A percentile compares a stretch with the other conserved stretches of the same genome.
Evolutionary conservation across 2,888 invertebrate species (phyloP).

Genomic region (Didymodactylos carnosus): DNA sequence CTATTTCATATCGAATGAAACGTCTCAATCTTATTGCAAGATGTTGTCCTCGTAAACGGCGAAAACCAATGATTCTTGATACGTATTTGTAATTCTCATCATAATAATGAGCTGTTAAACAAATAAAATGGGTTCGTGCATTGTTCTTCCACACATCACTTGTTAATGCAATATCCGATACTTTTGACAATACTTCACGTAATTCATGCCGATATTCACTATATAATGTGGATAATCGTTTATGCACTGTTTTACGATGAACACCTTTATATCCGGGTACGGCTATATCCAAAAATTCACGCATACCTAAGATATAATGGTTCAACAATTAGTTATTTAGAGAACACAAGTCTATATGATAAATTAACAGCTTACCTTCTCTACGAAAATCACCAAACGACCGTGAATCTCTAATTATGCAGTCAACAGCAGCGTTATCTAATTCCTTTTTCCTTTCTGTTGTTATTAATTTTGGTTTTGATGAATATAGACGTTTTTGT

Average conservation of each 20-base stretch:
- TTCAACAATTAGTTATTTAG: too few relatives aligned
- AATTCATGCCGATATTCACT: background rate
- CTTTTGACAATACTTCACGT: background rate
- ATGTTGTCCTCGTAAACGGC: background rate
- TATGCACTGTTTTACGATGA: background rate
- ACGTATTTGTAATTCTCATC: background rate
- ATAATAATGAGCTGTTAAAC: background rate
- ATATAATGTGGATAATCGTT: background rate
- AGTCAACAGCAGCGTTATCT: background rate
- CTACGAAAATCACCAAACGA: background rate
- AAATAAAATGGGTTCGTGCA: background rate
- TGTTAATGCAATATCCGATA: background rate
- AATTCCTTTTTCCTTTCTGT: background rate
- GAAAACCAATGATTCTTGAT: background rate
- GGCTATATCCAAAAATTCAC: background rate
- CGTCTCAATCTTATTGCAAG: background rate
- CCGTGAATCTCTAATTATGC: background rate
- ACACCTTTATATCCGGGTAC: background rate
- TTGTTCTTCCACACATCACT: background rate
- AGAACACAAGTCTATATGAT: too few relatives aligned
- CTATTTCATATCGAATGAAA: background rate
- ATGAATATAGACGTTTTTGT: background rate
- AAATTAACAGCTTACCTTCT: background rate
- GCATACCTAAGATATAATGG: too few relatives aligned
- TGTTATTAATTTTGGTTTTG: background rate